These are phyloP conservation scores for Campoletis sonorensis DNA, from an alignment of 1,140 invertebrate genomes.

Conservation along the genomic window DNA sequence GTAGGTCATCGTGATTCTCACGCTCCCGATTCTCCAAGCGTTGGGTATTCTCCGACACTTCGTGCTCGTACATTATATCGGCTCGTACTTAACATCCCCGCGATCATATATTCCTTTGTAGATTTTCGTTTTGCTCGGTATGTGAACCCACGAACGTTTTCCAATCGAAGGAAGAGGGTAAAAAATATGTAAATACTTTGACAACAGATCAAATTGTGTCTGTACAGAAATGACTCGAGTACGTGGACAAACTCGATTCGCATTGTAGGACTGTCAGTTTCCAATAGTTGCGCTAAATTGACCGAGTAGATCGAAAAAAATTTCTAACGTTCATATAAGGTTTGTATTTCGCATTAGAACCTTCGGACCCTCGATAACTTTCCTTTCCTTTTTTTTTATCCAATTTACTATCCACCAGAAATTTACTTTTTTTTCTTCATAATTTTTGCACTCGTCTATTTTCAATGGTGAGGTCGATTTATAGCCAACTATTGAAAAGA, in stretches of 20 bases:
- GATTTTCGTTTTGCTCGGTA: too few relatives aligned
- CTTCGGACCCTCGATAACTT: too few relatives aligned
- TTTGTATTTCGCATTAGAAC: too few relatives aligned
- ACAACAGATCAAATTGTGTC: constrained; percentile 4
- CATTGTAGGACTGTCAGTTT: too few relatives aligned
- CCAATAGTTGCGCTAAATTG: too few relatives aligned
- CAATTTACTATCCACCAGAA: background rate
- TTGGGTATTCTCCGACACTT: constrained; percentile 15
- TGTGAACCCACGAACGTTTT: background rate
- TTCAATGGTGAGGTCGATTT: background rate
- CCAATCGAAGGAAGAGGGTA: constrained; percentile 14
- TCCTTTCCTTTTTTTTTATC: too few relatives aligned
- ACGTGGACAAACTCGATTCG: too few relatives aligned
- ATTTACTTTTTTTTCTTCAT: background rate
- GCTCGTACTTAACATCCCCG: background rate
- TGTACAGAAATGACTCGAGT: background rate
- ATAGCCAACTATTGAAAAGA: background rate
- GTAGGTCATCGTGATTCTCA: constrained; percentile 58
- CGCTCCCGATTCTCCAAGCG: constrained; percentile 52
- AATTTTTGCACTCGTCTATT: background rate
- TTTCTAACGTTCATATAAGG: too few relatives aligned
- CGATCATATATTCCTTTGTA: background rate
- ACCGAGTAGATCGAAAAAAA: too few relatives aligned
- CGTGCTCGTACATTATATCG: background rate
- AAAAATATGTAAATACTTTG: background rate